Evolutionary conservation across 2,888 invertebrate genomes (phyloP).

Genomic region (Phortica okadai): DNA sequence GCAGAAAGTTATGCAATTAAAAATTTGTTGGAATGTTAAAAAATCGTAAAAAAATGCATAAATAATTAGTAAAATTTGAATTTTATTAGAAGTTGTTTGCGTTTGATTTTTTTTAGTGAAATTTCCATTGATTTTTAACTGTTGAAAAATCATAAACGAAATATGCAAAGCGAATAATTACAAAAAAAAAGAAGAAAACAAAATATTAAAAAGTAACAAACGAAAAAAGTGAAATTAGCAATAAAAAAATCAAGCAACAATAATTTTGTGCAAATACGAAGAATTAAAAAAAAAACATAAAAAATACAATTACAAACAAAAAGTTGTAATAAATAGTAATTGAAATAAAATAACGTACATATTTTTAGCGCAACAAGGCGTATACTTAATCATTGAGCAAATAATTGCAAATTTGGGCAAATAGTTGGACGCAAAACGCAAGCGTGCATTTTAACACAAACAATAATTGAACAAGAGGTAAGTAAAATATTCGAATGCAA

Average conservation of each 20-base stretch:
- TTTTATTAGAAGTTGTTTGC: slow-evolving; percentile 10
- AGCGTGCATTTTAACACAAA: slow-evolving; percentile 10
- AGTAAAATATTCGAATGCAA: slow-evolving; percentile 43
- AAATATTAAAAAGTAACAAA: neutral
- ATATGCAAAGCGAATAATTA: slow-evolving; percentile 9
- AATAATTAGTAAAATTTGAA: slow-evolving; percentile 14
- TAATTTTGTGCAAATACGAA: slow-evolving; percentile 1
- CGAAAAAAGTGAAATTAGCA: neutral
- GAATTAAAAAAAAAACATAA: slow-evolving; percentile 31
- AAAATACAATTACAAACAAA: neutral
- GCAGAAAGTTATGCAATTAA: slow-evolving; percentile 31
- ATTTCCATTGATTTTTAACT: neutral
- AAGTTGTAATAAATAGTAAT: slow-evolving; percentile 1
- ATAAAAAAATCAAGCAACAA: neutral
- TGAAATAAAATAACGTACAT: slow-evolving; percentile 35
- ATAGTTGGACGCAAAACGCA: slow-evolving; percentile 1
- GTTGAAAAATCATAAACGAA: slow-evolving; percentile 35
- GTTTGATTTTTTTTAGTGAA: neutral
- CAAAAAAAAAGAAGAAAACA: neutral
- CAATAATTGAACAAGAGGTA: slow-evolving; percentile 69
- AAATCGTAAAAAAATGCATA: slow-evolving; percentile 16
- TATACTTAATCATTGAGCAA: slow-evolving; percentile 67
- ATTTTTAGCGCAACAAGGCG: slow-evolving; percentile 39
- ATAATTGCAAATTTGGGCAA: slow-evolving; percentile 62
- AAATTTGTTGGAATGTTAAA: neutral